A percentile compares a stretch with the other conserved stretches of the same genome.
These are phyloP conservation scores for Cyrtodaria siliqua DNA, from an alignment of 2,888 invertebrate genomes.

Conservation along the genomic window DNA sequence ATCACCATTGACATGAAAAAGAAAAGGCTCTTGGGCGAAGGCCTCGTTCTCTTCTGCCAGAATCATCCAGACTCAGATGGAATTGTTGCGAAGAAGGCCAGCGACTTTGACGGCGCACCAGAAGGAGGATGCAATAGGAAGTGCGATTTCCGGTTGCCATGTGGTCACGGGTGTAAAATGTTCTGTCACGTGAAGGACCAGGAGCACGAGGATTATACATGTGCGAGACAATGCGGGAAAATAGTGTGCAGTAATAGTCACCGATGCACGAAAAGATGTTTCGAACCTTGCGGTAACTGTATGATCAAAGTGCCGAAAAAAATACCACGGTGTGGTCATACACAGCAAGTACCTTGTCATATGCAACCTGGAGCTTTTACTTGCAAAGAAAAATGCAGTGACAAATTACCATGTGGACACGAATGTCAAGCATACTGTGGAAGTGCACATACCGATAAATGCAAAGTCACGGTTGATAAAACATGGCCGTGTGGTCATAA, in stretches of 20 bases:
- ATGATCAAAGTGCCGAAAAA: slow-evolving; percentile 57
- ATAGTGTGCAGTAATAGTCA: slow-evolving; percentile 57
- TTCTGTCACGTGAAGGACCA: slow-evolving; percentile 66
- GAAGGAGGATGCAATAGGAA: slow-evolving; percentile 66
- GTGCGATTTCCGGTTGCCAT: slow-evolving; percentile 65
- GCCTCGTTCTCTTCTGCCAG: slow-evolving; percentile 70
- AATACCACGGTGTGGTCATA: slow-evolving; percentile 78
- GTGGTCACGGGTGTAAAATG: slow-evolving; percentile 74
- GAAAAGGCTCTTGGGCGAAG: slow-evolving; percentile 34
- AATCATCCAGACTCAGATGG: slow-evolving; percentile 71
- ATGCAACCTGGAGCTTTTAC: slow-evolving; percentile 53
- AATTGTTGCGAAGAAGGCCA: slow-evolving; percentile 30
- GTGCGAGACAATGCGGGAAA: slow-evolving; percentile 59
- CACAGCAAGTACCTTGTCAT: slow-evolving; percentile 73
- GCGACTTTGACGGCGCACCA: slow-evolving; percentile 67
- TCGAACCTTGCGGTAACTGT: slow-evolving; percentile 83
- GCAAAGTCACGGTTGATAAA: slow-evolving; percentile 41
- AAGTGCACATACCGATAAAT: slow-evolving; percentile 48
- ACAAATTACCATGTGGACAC: slow-evolving; percentile 69
- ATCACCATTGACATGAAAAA: slow-evolving; percentile 50
- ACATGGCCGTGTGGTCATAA: slow-evolving; percentile 64
- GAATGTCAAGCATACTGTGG: slow-evolving; percentile 69
- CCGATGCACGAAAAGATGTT: slow-evolving; percentile 86
- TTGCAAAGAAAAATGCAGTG: slow-evolving; percentile 68
- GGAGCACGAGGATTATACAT: slow-evolving; percentile 87